These are phyloP conservation scores for Donacobius atricapilla DNA, from an alignment of 2,113 vertebrate genomes.

Conservation along the genomic window DNA sequence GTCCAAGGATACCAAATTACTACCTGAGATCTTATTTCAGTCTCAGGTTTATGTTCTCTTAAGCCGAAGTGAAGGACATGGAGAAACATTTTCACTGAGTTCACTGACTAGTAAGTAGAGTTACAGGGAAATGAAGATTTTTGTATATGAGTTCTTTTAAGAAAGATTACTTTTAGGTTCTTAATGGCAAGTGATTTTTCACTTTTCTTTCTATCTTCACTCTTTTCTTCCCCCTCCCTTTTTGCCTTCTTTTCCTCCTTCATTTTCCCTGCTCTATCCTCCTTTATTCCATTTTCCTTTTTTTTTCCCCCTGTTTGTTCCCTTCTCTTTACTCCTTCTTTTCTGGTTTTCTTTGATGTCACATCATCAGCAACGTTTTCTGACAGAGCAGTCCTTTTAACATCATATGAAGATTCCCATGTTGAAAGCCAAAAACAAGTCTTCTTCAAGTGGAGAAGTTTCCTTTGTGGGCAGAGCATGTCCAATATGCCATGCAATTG, in stretches of 20 bases:
- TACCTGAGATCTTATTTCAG: background rate
- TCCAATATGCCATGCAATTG: background rate
- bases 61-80: background rate
- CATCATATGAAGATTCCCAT: background rate
- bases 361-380: background rate
- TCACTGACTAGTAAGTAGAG: background rate
- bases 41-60: background rate
- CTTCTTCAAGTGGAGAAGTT: background rate
- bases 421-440: background rate
- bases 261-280: background rate
- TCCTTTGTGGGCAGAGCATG: background rate
- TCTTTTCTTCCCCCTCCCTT: rapidly evolving
- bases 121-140: background rate
- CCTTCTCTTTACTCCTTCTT: background rate
- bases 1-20: background rate
- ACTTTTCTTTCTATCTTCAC: background rate
- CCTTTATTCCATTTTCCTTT: background rate
- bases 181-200: background rate
- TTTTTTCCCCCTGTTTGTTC: background rate
- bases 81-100: background rate
- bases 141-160: background rate
- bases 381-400: background rate
- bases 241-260: rapidly evolving
- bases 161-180: background rate
- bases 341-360: background rate